Percentiles rank a stretch among this genome's conserved stretches.
These are phyloP conservation scores for Drosophila sucinea DNA, from an alignment of 1,140 invertebrate species.

Conservation along the genomic window DNA sequence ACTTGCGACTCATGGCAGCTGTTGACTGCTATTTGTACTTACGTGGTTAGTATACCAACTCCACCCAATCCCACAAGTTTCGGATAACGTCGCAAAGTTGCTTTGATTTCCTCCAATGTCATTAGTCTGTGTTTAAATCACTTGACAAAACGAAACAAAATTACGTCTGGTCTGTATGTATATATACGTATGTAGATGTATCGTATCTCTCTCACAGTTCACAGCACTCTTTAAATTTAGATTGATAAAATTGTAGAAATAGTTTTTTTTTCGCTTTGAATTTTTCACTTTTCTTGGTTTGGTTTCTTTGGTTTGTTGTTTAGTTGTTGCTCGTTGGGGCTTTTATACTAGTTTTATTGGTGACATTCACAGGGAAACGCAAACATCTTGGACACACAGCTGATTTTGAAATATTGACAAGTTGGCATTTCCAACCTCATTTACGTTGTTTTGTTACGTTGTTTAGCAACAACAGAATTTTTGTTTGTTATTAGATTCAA, in stretches of 20 bases:
- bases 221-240: slow-evolving; percentile 60
- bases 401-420: slow-evolving; percentile 18
- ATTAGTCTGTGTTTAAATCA: slow-evolving; percentile 41
- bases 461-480: slow-evolving; percentile 17
- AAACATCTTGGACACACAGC: slow-evolving; percentile 19
- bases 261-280: slow-evolving; percentile 17
- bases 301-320: slow-evolving; percentile 26
- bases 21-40: slow-evolving; percentile 45
- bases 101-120: slow-evolving; percentile 73
- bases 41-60: slow-evolving; percentile 77
- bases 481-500: slow-evolving; percentile 3
- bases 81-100: slow-evolving; percentile 69
- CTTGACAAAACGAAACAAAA: slow-evolving; percentile 9
- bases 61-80: slow-evolving; percentile 73
- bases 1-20: slow-evolving; percentile 25
- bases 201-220: background rate
- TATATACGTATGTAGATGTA: background rate
- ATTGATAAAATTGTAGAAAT: slow-evolving; percentile 27
- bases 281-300: slow-evolving; percentile 9
- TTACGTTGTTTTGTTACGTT: slow-evolving; percentile 14
- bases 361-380: slow-evolving; percentile 22
- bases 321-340: slow-evolving; percentile 27
- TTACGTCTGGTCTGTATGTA: slow-evolving; percentile 27
- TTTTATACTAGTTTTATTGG: background rate
- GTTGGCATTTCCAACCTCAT: slow-evolving; percentile 4